phyloP scores from a whole-genome alignment of 1,140 invertebrate genomes.

The Magallana ariakensis region DNA sequence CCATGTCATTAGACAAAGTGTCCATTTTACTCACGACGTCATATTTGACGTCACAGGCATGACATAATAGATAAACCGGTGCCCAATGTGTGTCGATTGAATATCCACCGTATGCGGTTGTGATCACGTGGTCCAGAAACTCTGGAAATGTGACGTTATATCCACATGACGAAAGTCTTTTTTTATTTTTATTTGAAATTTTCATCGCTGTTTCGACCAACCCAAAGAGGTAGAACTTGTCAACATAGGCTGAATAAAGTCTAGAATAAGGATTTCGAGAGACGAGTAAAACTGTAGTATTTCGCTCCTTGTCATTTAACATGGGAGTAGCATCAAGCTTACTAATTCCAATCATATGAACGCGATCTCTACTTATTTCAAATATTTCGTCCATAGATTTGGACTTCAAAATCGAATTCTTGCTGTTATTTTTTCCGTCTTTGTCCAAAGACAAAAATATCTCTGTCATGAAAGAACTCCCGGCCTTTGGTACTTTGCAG shows the following conservation, averaged over 20 bases:
- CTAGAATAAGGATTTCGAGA: slow-evolving; percentile 45
- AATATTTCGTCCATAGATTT: not conserved
- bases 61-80: slow-evolving; percentile 43
- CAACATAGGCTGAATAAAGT: slow-evolving; percentile 43
- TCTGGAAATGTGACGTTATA: slow-evolving; percentile 43
- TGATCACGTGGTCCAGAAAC: slow-evolving; percentile 35
- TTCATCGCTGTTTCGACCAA: not conserved
- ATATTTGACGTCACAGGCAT: slow-evolving; percentile 42
- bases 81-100: slow-evolving; percentile 39
- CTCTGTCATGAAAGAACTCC: slow-evolving; percentile 22
- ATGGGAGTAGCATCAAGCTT: not conserved
- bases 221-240: slow-evolving; percentile 38
- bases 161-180: slow-evolving; percentile 15
- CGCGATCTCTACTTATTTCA: not conserved
- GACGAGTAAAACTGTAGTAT: slow-evolving; percentile 11
- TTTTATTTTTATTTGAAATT: not conserved
- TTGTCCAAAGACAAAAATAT: slow-evolving; percentile 16
- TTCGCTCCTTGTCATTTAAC: not conserved
- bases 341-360: slow-evolving; percentile 12
- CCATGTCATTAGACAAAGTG: slow-evolving; percentile 26
- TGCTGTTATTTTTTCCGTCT: not conserved
- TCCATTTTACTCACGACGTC: slow-evolving; percentile 18
- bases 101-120: slow-evolving; percentile 15
- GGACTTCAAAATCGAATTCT: not conserved
- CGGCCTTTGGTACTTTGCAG: slow-evolving; percentile 39